phyloP scores from a whole-genome alignment of 2,888 invertebrate genomes.

The Syrphus vitripennis region DNA sequence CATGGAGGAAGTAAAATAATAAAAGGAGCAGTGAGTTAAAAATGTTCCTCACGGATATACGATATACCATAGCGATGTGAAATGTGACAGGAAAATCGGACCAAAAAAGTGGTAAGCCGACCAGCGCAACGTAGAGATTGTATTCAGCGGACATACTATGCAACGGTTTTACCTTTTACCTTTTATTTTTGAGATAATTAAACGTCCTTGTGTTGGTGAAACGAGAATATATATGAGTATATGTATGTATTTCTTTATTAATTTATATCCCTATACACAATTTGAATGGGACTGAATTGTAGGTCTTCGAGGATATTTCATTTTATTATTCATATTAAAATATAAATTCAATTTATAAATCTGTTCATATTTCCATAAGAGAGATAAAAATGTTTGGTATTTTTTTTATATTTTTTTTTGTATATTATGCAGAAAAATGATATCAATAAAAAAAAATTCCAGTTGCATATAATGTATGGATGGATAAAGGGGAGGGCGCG shows the following conservation, averaged over 20 bases:
- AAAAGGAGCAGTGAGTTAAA: not conserved
- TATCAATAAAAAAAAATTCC: not conserved
- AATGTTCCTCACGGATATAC: slow-evolving; percentile 6
- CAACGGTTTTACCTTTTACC: not conserved
- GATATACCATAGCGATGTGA: no score
- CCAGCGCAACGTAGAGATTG: not conserved
- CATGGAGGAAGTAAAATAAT: no score
- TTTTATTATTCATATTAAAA: slow-evolving; percentile 61
- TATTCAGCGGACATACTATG: not conserved
- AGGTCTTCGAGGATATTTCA: slow-evolving; percentile 36
- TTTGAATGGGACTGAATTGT: not conserved
- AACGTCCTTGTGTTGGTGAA: slow-evolving; percentile 36
- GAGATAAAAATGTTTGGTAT: slow-evolving; percentile 31
- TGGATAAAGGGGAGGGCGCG: not conserved
- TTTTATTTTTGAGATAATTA: slow-evolving; percentile 44
- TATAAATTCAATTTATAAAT: slow-evolving; percentile 63
- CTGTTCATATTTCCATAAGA: slow-evolving; percentile 41
- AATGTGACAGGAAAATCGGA: slow-evolving; percentile 31
- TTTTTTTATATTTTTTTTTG: not conserved
- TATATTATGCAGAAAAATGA: not conserved
- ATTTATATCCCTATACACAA: slow-evolving; percentile 31
- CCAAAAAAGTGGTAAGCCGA: slow-evolving; percentile 29
- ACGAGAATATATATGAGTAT: not conserved
- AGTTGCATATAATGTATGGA: not conserved
- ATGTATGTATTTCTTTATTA: slow-evolving; percentile 10